Evolutionary conservation across 1,140 invertebrate genomes (phyloP).

Genomic region (Temnothorax longispinosus): DNA sequence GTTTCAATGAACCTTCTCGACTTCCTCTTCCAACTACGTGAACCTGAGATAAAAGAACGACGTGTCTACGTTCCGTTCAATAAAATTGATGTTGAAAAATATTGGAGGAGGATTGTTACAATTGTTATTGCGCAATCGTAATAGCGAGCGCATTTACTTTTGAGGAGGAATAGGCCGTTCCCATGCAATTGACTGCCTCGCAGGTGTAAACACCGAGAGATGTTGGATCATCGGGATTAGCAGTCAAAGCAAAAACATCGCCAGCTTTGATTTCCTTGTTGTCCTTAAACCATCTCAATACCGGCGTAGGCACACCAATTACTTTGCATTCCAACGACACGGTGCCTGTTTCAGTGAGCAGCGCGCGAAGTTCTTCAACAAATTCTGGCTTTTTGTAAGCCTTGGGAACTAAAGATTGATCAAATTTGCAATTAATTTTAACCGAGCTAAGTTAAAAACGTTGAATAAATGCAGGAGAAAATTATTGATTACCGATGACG

Average conservation of each 20-base stretch:
- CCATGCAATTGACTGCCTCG: conserved; percentile 95
- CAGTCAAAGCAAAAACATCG: conserved; percentile 94
- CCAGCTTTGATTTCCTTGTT: conserved; percentile 94
- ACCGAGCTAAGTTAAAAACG: not conserved
- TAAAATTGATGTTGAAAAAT: not conserved
- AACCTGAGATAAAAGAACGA: conserved; percentile 81
- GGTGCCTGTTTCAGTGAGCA: conserved; percentile 94
- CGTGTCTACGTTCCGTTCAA: not conserved
- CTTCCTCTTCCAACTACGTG: conserved; percentile 90
- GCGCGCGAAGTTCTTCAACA: conserved; percentile 92
- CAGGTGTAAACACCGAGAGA: conserved; percentile 94
- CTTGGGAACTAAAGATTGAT: conserved; percentile 89
- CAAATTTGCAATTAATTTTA: not conserved
- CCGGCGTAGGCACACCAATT: conserved; percentile 93
- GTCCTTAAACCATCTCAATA: conserved; percentile 94
- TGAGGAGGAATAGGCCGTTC: conserved; percentile 92
- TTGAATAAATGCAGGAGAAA: not conserved
- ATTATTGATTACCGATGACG: conserved; percentile 88
- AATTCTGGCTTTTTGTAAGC: conserved; percentile 95
- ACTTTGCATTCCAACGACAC: conserved; percentile 96
- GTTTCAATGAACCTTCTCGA: conserved; percentile 88
- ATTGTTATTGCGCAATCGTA: not conserved
- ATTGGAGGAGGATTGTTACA: not conserved
- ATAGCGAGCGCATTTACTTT: conserved; percentile 80
- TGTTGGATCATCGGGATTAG: conserved; percentile 92